Evolutionary conservation across 2,113 vertebrate species (phyloP).

Genomic region (Onychorhynchus coronatus): DNA sequence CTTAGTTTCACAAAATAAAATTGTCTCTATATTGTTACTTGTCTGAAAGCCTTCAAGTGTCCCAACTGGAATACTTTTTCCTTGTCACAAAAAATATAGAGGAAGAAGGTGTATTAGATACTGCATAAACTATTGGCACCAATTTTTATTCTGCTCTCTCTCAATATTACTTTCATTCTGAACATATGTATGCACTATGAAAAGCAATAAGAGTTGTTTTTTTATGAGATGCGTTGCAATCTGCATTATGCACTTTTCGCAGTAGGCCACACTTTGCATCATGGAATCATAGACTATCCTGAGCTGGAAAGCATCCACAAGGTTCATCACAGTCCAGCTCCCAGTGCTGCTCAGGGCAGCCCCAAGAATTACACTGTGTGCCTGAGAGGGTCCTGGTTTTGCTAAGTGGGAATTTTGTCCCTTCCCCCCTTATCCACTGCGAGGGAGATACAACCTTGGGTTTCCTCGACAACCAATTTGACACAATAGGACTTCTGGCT

Average conservation of each 20-base stretch:
- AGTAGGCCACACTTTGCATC: background rate
- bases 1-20: background rate
- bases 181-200: background rate
- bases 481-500: no score
- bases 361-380: background rate
- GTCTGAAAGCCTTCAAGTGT: background rate
- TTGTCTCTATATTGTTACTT: background rate
- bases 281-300: background rate
- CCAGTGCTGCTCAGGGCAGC: background rate
- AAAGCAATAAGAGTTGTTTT: background rate
- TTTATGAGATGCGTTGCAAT: background rate
- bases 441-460: no score
- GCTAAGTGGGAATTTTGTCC: no score
- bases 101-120: background rate
- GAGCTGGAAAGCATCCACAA: background rate
- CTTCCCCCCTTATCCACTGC: no score
- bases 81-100: background rate
- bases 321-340: background rate
- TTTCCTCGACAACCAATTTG: no score
- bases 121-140: background rate
- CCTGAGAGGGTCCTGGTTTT: no score
- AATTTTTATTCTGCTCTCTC: background rate
- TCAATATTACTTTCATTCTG: background rate
- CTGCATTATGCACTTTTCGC: background rate
- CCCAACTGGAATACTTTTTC: background rate